Conservation (phyloP, 2,113 vertebrate genomes). For the Solea solea region DNA sequence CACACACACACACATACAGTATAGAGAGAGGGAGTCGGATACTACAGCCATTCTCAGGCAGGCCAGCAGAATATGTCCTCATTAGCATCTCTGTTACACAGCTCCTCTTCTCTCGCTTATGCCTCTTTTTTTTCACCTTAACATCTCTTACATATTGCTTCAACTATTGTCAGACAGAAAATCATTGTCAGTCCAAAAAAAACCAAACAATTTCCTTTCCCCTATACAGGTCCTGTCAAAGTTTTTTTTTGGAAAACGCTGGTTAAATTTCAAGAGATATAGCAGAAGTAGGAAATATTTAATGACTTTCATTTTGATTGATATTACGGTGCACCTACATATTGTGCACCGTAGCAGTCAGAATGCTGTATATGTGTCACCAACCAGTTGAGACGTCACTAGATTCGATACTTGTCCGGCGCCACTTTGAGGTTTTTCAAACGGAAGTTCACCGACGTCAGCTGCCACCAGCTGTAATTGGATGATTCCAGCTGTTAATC, state of each 20-base stretch:
- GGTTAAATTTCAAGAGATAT: background rate
- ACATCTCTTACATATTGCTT: constrained; percentile 73
- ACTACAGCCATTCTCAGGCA: constrained; percentile 67
- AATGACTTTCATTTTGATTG: background rate
- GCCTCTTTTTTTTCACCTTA: constrained; percentile 62
- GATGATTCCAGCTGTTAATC: too few relatives aligned
- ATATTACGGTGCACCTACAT: too few relatives aligned
- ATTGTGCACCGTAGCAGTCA: too few relatives aligned
- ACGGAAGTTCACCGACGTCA: too few relatives aligned
- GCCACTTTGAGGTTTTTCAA: too few relatives aligned
- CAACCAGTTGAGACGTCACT: too few relatives aligned
- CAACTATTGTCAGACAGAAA: constrained; percentile 75
- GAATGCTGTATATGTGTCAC: too few relatives aligned
- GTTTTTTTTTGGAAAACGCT: constrained; percentile 23
- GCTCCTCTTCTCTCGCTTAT: constrained; percentile 42
- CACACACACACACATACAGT: constrained; percentile 15
- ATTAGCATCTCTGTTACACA: constrained; percentile 72
- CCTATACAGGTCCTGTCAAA: constrained; percentile 47
- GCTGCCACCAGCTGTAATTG: too few relatives aligned
- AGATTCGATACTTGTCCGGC: too few relatives aligned
- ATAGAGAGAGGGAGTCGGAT: constrained; percentile 8
- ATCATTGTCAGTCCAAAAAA: constrained; percentile 66
- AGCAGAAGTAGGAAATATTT: background rate
- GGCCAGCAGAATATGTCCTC: constrained; percentile 68
- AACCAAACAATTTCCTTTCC: constrained; percentile 75